A percentile compares a stretch with the other conserved stretches of the same genome.
phyloP scores from a whole-genome alignment of 2,888 invertebrate species.

The Spilosoma lubricipeda region DNA sequence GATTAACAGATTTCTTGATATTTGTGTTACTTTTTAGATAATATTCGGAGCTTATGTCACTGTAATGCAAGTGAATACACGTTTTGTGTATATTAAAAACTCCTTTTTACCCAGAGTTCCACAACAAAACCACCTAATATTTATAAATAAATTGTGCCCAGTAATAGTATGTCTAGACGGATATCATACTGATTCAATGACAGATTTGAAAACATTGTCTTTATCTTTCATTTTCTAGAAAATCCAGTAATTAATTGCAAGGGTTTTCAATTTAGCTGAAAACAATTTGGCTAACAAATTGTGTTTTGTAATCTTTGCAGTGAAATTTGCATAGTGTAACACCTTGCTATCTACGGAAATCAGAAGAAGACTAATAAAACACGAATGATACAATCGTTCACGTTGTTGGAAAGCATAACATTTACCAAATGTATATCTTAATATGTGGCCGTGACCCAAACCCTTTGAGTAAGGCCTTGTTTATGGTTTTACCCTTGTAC shows the following conservation, averaged over 20 bases:
- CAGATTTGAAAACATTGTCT: not conserved
- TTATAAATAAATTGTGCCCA: too few species aligned
- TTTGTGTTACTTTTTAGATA: not conserved
- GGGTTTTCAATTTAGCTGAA: not conserved
- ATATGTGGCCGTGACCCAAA: conserved; percentile 7
- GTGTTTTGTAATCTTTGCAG: not conserved
- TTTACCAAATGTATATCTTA: not conserved
- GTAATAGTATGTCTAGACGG: too few species aligned
- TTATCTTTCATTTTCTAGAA: not conserved
- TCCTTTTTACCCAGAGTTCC: too few species aligned
- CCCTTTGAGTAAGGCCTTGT: conserved; percentile 3
- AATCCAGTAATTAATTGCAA: not conserved
- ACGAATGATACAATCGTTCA: not conserved
- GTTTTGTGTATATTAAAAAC: too few species aligned
- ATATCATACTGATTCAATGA: too few species aligned
- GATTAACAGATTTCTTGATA: not conserved
- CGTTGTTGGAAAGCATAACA: not conserved
- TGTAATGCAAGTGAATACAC: not conserved
- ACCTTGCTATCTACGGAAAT: too few species aligned
- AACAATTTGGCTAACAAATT: not conserved
- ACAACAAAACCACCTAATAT: too few species aligned
- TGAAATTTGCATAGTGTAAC: too few species aligned
- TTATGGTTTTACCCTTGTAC: conserved; percentile 6
- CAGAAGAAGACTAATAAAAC: not conserved
- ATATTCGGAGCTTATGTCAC: not conserved